Conservation (phyloP, 2,113 vertebrate genomes). For the Campylomormyrus tamandua region DNA sequence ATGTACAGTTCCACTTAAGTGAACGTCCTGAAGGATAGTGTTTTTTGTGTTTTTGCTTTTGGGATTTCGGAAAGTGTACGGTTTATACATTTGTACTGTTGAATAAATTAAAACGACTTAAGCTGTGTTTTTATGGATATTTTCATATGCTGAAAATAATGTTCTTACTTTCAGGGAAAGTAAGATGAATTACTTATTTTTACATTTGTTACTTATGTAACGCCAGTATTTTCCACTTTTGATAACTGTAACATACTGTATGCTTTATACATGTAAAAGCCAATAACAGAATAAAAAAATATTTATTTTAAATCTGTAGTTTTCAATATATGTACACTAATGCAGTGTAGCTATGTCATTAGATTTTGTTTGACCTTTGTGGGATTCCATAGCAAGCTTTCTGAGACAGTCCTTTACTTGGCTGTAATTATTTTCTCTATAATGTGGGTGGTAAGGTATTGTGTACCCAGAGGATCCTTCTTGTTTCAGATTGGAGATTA, state of each 20-base stretch:
- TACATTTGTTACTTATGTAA: constrained; percentile 99
- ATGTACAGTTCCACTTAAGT: constrained; percentile 65
- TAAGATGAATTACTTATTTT: constrained; percentile 91
- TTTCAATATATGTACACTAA: constrained; percentile 17
- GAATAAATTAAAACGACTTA: constrained; percentile 85
- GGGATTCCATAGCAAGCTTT: neutral
- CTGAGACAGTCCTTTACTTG: constrained; percentile 17
- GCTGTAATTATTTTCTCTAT: constrained; percentile 13
- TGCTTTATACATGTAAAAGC: constrained; percentile 99
- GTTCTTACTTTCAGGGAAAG: constrained; percentile 98
- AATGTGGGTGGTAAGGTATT: constrained; percentile 33
- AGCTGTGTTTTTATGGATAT: constrained; percentile 94
- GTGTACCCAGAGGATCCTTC: constrained; percentile 8
- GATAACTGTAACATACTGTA: constrained; percentile 99
- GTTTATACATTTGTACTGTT: constrained; percentile 77
- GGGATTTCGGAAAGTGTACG: constrained; percentile 64
- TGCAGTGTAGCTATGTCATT: neutral
- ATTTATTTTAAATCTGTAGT: constrained; percentile 89
- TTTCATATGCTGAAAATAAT: constrained; percentile 89
- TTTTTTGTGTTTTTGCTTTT: constrained; percentile 48
- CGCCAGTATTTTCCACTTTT: constrained; percentile 98
- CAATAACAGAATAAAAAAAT: constrained; percentile 98
- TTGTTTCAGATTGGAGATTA: constrained; percentile 37
- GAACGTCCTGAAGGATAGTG: constrained; percentile 56
- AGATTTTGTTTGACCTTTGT: neutral